phyloP scores from a whole-genome alignment of 2,113 vertebrate species.

The Hymenochirus boettgeri region DNA sequence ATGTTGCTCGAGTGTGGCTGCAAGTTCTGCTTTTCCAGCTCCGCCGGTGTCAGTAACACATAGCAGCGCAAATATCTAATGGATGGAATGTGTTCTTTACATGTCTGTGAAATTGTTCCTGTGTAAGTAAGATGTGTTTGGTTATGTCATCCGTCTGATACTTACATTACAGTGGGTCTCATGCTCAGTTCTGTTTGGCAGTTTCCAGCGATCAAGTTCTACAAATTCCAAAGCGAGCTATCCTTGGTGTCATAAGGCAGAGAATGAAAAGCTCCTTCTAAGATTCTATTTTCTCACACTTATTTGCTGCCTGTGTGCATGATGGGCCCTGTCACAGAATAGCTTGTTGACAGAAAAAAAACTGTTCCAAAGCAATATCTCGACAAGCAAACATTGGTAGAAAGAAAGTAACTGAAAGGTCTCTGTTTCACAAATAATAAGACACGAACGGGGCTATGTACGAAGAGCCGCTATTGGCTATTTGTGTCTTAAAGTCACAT shows the following conservation, averaged over 20 bases:
- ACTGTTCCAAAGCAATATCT: neutral
- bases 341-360: neutral
- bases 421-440: no score
- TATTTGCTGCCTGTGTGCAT: neutral
- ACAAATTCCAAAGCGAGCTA: conserved; percentile 34
- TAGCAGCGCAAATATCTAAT: no score
- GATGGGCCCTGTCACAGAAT: neutral
- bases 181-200: conserved; percentile 12
- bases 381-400: neutral
- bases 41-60: no score
- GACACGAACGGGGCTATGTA: no score
- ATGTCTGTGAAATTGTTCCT: neutral
- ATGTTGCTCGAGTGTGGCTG: no score
- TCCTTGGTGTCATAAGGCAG: conserved; percentile 9
- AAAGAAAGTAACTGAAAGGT: no score
- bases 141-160: conserved; percentile 19
- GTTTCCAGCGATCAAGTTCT: conserved; percentile 29
- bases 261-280: conserved; percentile 5
- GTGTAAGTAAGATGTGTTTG: conserved; percentile 11
- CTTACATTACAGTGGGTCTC: conserved; percentile 1
- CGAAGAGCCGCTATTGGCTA: no score
- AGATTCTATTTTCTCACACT: conserved; percentile 26
- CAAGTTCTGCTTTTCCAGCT: no score
- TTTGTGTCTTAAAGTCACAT: no score
- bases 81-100: no score